Evolutionary conservation across 2,113 vertebrate species (phyloP).

Genomic region (Tachuris rubrigastra): DNA sequence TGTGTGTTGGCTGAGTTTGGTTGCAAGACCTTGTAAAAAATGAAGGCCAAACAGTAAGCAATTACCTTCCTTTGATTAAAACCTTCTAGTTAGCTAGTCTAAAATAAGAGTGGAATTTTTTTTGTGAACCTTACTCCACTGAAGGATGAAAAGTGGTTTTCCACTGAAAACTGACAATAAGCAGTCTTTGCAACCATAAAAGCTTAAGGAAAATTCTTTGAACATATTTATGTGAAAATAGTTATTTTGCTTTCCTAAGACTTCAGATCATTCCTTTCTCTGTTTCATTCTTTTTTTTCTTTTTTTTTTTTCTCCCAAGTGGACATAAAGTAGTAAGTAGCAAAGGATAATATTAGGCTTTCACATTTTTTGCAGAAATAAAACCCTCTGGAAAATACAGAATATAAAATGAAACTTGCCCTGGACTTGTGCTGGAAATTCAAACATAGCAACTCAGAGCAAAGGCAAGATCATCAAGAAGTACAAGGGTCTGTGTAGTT

Average conservation of each 20-base stretch:
- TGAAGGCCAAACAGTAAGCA: background rate
- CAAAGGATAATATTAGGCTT: background rate
- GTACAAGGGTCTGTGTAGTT: background rate
- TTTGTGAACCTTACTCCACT: background rate
- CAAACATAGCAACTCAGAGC: background rate
- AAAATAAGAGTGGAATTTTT: constrained; percentile 12
- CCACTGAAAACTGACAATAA: constrained; percentile 4
- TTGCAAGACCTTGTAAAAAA: background rate
- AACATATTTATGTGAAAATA: background rate
- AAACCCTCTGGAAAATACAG: background rate
- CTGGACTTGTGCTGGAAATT: background rate
- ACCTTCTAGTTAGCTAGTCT: background rate
- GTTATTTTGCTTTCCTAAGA: background rate
- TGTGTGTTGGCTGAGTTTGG: background rate
- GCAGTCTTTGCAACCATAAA: background rate
- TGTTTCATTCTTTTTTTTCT: background rate
- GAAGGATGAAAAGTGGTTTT: constrained; percentile 6
- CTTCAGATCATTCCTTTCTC: background rate
- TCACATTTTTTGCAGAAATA: background rate
- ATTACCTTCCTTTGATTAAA: background rate
- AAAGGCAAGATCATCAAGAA: background rate
- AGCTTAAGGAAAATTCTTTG: background rate
- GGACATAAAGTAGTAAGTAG: background rate
- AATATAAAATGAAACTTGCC: background rate
- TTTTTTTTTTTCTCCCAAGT: background rate